Evolutionary conservation across 2,888 invertebrate species (phyloP).

Genomic region (Epistrophella euchroma): DNA sequence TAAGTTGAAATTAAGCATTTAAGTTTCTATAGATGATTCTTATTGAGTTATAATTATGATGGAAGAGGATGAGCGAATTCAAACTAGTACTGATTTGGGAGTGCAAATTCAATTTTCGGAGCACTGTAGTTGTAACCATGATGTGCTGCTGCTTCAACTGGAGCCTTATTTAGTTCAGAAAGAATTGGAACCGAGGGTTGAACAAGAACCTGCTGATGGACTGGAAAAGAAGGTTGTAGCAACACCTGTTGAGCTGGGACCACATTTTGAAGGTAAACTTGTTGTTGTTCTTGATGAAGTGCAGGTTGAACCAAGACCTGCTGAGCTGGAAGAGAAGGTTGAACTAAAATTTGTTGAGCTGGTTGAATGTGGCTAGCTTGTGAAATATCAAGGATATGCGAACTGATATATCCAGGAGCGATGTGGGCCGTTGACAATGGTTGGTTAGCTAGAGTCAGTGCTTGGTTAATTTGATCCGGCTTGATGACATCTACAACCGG

Average conservation of each 20-base stretch:
- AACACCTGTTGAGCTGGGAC: background rate
- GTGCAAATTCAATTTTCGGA: background rate
- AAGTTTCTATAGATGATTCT: background rate
- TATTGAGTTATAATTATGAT: background rate
- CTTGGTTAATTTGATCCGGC: background rate
- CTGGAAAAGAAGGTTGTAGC: background rate
- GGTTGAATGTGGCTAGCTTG: background rate
- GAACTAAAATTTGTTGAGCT: background rate
- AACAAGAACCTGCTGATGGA: background rate
- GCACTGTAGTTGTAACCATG: slow-evolving; percentile 4
- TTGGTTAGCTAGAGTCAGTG: background rate
- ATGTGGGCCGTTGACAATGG: background rate
- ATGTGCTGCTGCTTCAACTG: background rate
- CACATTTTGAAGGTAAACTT: background rate
- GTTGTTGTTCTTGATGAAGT: background rate
- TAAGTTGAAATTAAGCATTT: background rate
- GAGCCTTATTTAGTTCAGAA: background rate
- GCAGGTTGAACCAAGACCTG: background rate
- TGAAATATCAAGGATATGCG: slow-evolving; percentile 3
- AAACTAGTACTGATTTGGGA: background rate
- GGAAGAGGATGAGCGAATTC: too few species aligned
- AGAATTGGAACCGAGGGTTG: background rate
- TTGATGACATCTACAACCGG: background rate
- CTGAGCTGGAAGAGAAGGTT: background rate
- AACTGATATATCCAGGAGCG: background rate